Base-by-base conservation (phyloP, 1,140 invertebrate genomes). In the Atta cephalotes region DNA sequence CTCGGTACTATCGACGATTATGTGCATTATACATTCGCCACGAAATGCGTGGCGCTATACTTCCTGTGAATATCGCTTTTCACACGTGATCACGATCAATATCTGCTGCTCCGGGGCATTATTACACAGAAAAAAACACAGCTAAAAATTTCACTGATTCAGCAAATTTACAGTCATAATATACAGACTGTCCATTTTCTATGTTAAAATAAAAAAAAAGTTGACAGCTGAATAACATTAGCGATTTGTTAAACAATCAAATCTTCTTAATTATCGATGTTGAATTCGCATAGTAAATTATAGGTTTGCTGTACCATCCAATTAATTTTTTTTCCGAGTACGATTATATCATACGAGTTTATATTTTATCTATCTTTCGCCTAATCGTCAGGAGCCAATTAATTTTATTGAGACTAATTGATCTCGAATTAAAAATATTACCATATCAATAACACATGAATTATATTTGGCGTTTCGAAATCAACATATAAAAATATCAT, bases 41-140 rank as follows among this genome's bases (percentile, higher is more conserved):
- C 63, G n/a, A 78, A 78, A 65, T 45, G 28, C 53, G n/a, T 62
- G 74, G 74, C 65, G 65, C 49, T 56, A 71, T 70, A 81, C n/a
- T 70, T 81, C 28, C 65, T 56, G 14, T 10, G 31, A 81, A 81
- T 80, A 31, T 68, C 14, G 49, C 31, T 58, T 71, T 81, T 56
- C 65, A n/a, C 49, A 39, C 31, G 9, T 25, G 0, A 60, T 28
- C 28, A 45, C 56, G 14, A 77, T 63, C 76, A 65, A 78, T 78
- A 78, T 78, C 65, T 45, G 28, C 60, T 39, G 16, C 10, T 21
- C 16, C 58, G 10, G 10, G 35, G 1, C 58, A 62, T 78, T 31
- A 45, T 45, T 49, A 65, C 28, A 31, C 2, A 0, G 28, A 31
- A 4, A 31, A 31, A 31, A 31, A 31, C 28, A 31, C 28, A 31